These are phyloP conservation scores for Solenopsis fugax DNA, from an alignment of 1,140 invertebrate species.

Conservation along the genomic window DNA sequence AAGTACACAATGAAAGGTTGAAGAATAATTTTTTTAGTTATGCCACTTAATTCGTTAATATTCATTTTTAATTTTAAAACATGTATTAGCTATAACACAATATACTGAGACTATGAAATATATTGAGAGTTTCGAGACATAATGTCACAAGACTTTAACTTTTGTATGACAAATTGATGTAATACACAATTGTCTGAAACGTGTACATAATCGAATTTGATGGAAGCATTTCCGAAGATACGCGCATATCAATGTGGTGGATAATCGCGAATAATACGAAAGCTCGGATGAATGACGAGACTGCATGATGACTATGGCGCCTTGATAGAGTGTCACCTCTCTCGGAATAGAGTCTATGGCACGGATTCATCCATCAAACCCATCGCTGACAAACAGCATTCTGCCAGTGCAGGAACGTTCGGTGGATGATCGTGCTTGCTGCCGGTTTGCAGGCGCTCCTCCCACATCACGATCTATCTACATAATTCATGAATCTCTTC, in stretches of 20 bases:
- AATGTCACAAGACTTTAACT: background rate
- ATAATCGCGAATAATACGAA: constrained; percentile 60
- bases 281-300: constrained; percentile 47
- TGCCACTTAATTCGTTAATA: background rate
- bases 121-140: background rate
- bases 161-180: background rate
- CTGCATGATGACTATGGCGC: constrained; percentile 56
- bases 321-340: constrained; percentile 69
- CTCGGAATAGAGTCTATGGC: constrained; percentile 18
- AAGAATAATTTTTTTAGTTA: background rate
- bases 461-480: constrained; percentile 68
- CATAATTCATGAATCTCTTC: constrained; percentile 78
- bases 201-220: constrained; percentile 31
- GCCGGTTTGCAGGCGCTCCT: constrained; percentile 52
- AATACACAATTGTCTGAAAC: background rate
- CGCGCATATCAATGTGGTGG: constrained; percentile 25
- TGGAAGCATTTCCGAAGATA: background rate
- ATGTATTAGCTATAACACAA: background rate
- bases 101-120: background rate
- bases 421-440: constrained; percentile 54
- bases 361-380: constrained; percentile 76
- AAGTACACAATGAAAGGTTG: no score
- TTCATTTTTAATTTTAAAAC: background rate
- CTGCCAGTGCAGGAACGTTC: constrained; percentile 61
- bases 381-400: constrained; percentile 72